Base-by-base conservation (phyloP, 2,797 vertebrate genomes). In the Tragopan temminckii region DNA sequence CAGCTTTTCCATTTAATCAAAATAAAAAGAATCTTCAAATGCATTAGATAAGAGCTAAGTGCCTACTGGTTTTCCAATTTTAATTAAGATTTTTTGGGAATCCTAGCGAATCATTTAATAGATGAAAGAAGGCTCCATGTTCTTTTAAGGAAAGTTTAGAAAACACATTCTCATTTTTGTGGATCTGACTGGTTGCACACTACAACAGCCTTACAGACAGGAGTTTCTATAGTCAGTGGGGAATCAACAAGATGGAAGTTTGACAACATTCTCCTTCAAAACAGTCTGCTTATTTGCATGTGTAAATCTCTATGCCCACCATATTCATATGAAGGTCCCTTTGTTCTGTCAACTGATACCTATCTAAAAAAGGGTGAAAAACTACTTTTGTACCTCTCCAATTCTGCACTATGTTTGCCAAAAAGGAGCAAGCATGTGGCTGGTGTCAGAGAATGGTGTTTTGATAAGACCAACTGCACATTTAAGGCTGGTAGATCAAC, bases 121-220 rank as follows among this genome's bases (percentile, higher is more conserved):
- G 8, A 16, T 13, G 42, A 82, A 83, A 87, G 19, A 58, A 70
- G 2, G 9, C 19, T 87, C 6, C 25, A 55, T 2, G 7, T 3
- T 40, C n/a, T 63, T 89, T 29, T 59, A 63, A 55, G 27, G 17
- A 70, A 52, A 9, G 1, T 50, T 82, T 59, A 70, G 35, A 74
- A 63, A 71, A 43, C 2, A 57, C 9, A 45, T 1, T 0, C 0
- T 58, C 6, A 0, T 5, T 67, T 67, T 42, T 69, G 11, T 53
- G 62, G 20, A 50, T 87, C 45, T 16, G 14, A 31, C 20, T 42
- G 8, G 21, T 45, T 71, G 7, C 9, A 29, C 8, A 14, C 29
- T 38, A 9, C 5, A 6, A 50, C 69, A 74, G 40, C 20, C 20
- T 87, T 25, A 57, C 3, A 69, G 74, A 33, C 3, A 21, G 2